Conservation (phyloP, 2,113 vertebrate genomes). For the Scomber colias region DNA sequence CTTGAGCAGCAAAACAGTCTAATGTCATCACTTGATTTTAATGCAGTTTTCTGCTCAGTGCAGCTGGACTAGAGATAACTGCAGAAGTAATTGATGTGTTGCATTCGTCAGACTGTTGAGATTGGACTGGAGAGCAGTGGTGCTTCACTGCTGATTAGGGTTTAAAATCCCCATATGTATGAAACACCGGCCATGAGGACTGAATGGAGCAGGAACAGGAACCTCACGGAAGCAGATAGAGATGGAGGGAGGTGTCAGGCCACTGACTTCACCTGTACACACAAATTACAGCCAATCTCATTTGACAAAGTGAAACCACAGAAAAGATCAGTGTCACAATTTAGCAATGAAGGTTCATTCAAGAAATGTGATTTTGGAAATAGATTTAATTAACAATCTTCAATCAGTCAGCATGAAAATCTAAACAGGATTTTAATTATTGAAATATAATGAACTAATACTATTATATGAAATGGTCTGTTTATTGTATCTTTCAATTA, state of each 20-base stretch:
- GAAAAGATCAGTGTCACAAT: neutral
- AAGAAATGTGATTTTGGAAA: neutral
- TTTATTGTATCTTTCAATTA: neutral
- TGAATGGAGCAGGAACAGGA: constrained; percentile 53
- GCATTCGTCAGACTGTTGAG: constrained; percentile 19
- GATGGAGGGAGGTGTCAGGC: constrained; percentile 49
- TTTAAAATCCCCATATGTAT: constrained; percentile 42
- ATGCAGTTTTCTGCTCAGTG: constrained; percentile 7
- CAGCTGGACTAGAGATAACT: neutral
- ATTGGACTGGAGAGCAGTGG: constrained; percentile 36
- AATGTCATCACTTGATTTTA: constrained; percentile 9
- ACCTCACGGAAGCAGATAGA: constrained; percentile 27
- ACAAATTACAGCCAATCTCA: constrained; percentile 24
- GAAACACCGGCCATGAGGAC: constrained; percentile 10
- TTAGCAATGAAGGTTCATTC: neutral
- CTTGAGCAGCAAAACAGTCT: constrained; percentile 9
- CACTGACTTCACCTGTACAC: constrained; percentile 52
- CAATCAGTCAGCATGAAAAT: neutral
- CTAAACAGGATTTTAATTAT: neutral
- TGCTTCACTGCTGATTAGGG: constrained; percentile 32
- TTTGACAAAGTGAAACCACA: neutral
- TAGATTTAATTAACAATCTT: neutral
- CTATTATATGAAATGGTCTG: neutral
- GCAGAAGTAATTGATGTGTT: constrained; percentile 23
- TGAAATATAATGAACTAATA: neutral